A percentile compares a stretch with the other conserved stretches of the same genome.
Conservation (phyloP, 1,140 invertebrate species). For the Coptotermes formosanus region DNA sequence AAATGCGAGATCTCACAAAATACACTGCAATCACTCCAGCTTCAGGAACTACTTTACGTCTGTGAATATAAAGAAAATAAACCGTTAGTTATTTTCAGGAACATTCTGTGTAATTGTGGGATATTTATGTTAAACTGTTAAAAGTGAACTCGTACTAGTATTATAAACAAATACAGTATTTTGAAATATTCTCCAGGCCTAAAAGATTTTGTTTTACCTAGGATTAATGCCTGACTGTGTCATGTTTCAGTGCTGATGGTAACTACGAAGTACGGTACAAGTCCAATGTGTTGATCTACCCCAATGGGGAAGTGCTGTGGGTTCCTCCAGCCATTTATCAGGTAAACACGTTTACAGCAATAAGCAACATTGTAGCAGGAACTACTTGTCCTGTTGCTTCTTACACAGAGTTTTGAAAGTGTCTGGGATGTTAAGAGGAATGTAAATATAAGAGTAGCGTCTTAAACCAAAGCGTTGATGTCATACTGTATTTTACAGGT, state of each 20-base stretch:
- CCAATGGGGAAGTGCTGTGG: slow-evolving; percentile 90
- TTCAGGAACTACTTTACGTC: no score
- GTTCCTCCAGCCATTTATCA: slow-evolving; percentile 98
- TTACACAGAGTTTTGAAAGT: no score
- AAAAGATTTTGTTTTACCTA: neutral
- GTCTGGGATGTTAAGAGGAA: no score
- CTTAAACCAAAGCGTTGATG: no score
- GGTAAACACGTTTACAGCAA: slow-evolving; percentile 45
- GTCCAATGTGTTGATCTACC: slow-evolving; percentile 95
- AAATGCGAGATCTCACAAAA: no score
- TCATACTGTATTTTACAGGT: no score
- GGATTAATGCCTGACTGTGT: slow-evolving; percentile 10
- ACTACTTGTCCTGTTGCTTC: no score
- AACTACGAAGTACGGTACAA: slow-evolving; percentile 97
- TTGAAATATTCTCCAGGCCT: neutral
- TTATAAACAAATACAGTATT: neutral
- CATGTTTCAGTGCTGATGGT: slow-evolving; percentile 81
- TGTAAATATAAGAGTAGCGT: no score
- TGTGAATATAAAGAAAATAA: no score
- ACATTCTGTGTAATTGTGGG: neutral
- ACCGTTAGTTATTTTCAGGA: no score
- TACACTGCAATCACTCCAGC: no score
- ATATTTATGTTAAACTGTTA: neutral
- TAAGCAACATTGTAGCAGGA: no score
- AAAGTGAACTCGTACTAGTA: neutral